Evolutionary conservation across 2,888 invertebrate genomes (phyloP).

Genomic region (Thumatha senex): DNA sequence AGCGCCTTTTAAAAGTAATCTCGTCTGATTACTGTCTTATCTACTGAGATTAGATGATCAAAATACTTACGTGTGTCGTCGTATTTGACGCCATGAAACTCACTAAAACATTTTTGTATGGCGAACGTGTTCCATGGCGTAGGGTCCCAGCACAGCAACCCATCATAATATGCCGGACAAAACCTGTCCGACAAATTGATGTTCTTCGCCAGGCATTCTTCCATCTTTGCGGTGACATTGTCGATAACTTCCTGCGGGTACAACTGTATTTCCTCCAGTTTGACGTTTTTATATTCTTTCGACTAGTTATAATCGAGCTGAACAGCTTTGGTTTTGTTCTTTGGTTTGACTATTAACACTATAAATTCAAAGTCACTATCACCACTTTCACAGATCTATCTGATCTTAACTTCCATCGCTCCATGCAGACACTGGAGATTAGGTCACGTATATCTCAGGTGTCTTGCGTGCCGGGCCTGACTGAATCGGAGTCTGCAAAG

Average conservation of each 20-base stretch:
- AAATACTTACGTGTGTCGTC: slow-evolving; percentile 91
- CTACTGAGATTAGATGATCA: slow-evolving; percentile 3
- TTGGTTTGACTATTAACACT: slow-evolving; percentile 46
- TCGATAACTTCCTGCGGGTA: slow-evolving; percentile 56
- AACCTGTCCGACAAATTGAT: slow-evolving; percentile 51
- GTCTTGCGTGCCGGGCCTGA: slow-evolving; percentile 51
- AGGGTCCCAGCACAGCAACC: slow-evolving; percentile 92
- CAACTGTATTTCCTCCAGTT: slow-evolving; percentile 79
- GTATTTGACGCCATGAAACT: slow-evolving; percentile 90
- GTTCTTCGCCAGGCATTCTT: slow-evolving; percentile 65
- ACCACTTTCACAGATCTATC: slow-evolving; percentile 46
- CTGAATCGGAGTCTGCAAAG: slow-evolving; percentile 61
- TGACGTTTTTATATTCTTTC: slow-evolving; percentile 49
- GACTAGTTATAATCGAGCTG: slow-evolving; percentile 50
- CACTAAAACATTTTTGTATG: slow-evolving; percentile 90
- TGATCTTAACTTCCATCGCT: slow-evolving; percentile 48
- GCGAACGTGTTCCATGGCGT: slow-evolving; percentile 88
- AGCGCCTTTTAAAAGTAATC: neutral
- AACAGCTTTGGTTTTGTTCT: slow-evolving; percentile 52
- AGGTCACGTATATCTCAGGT: slow-evolving; percentile 45
- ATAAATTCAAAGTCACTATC: slow-evolving; percentile 40
- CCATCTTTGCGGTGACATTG: slow-evolving; percentile 61
- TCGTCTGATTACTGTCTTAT: slow-evolving; percentile 5
- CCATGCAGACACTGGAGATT: slow-evolving; percentile 7
- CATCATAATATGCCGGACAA: slow-evolving; percentile 89